Base-by-base conservation (phyloP, 2,797 vertebrate species). In the Hybognathus amarus region DNA sequence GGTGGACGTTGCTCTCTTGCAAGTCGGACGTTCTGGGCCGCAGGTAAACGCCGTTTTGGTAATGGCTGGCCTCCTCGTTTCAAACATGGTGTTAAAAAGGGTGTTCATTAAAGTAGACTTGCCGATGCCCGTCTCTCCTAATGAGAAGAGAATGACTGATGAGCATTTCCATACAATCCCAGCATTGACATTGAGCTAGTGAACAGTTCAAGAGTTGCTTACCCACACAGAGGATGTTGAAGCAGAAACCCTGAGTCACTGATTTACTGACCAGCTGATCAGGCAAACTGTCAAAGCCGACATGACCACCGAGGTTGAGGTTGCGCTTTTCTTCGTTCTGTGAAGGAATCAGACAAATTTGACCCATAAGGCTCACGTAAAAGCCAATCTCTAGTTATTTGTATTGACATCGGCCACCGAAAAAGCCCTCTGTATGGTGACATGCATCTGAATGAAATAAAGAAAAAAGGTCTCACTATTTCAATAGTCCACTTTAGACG, bases 201-300 rank as follows among this genome's bases (percentile, higher is more conserved):
- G 20, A 18, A 8, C 56, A 9, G 56, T 64, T 73, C 1, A 20
- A 56, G 5, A 22, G 69, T 45, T 85, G 95, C 98, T 96, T 93
- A 99, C 98, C 98, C 89, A 99, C 98, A 85, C 98, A 99, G 82
- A 99, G 97, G 87, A 99, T 99, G 93, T 99, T 99, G 94, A 99
- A 99, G 92, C 97, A 98, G 95, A 99, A 99, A 86, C 98, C 98
- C 91, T 99, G 97, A 6, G 96, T 95, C 92, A 99, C 97, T 3
- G 98, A 99, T 95, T 99, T 99, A 93, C 97, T 98, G 96, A 99
- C 98, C 91, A 99, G 93, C 91, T 99, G 98, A 87, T 99, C 97
- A 0, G 98, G 98, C 88, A 99, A 96, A 89, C 98, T 99, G 94
- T 99, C 98, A 0, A 99, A 99, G 82, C 98, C 98, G 67, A 99